Conservation (phyloP, 2,797 vertebrate species). For the Spheniscus humboldti region DNA sequence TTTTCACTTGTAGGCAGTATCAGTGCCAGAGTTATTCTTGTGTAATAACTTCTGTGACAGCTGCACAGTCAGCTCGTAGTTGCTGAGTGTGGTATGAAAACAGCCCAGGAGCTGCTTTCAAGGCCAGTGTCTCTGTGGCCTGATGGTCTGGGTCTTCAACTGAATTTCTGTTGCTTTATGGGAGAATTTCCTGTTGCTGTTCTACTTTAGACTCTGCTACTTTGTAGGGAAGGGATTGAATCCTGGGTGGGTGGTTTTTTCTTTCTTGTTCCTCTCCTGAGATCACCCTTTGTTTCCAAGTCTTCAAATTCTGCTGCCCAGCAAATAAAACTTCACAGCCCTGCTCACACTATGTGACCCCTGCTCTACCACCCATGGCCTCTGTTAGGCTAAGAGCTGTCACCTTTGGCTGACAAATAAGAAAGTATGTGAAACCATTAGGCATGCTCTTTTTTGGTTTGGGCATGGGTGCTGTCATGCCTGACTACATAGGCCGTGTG, state of each 20-base stretch:
- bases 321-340: neutral
- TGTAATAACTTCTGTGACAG: neutral
- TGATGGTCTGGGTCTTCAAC: neutral
- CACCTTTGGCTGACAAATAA: neutral
- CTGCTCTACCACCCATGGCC: neutral
- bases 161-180: neutral
- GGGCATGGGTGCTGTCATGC: neutral
- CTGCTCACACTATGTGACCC: neutral
- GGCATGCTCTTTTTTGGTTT: neutral
- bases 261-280: neutral
- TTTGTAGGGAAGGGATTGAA: neutral
- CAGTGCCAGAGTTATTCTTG: neutral
- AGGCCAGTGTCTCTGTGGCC: neutral
- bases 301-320: neutral
- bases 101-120: neutral
- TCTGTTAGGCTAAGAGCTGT: neutral
- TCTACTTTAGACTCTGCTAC: neutral
- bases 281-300: neutral
- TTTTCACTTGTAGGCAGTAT: neutral
- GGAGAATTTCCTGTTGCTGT: neutral
- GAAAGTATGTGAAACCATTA: fast-evolving
- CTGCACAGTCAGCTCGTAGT: neutral
- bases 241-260: neutral
- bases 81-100: neutral
- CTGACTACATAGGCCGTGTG: fast-evolving